Percentiles rank a stretch among this genome's conserved stretches.
These are phyloP conservation scores for Mimumesa dahlbomi DNA, from an alignment of 2,888 invertebrate species.

Conservation along the genomic window DNA sequence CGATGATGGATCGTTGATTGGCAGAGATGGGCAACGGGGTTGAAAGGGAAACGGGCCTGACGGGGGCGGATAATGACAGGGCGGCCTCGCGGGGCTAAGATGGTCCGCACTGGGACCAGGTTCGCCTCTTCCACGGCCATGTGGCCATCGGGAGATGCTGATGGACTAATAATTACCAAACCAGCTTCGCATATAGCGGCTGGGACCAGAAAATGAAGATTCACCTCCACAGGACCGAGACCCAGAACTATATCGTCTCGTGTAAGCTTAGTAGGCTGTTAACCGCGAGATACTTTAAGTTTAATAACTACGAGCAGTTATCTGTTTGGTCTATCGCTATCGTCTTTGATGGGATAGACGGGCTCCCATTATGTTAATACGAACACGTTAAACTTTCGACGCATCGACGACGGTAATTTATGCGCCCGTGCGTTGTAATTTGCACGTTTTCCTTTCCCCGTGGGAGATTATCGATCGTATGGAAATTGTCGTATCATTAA, in stretches of 20 bases:
- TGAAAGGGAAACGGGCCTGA: slow-evolving; percentile 76
- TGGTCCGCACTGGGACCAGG: slow-evolving; percentile 62
- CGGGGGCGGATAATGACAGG: slow-evolving; percentile 80
- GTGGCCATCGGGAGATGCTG: slow-evolving; percentile 77
- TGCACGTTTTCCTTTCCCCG: background rate
- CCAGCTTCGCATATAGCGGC: slow-evolving; percentile 63
- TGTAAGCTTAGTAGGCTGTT: slow-evolving; percentile 17
- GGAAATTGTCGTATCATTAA: too few species aligned
- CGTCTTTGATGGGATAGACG: slow-evolving; percentile 6
- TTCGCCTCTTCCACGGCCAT: slow-evolving; percentile 71
- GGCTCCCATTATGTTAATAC: slow-evolving; percentile 16
- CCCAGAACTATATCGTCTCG: slow-evolving; percentile 41
- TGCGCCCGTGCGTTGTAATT: background rate
- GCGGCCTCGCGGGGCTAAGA: slow-evolving; percentile 73
- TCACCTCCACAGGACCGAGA: slow-evolving; percentile 59
- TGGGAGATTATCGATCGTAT: too few species aligned
- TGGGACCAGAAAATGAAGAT: slow-evolving; percentile 70
- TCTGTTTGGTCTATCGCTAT: slow-evolving; percentile 39
- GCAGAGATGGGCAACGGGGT: slow-evolving; percentile 74
- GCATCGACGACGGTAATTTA: slow-evolving; percentile 10
- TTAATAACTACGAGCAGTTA: slow-evolving; percentile 37
- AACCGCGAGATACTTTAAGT: slow-evolving; percentile 12
- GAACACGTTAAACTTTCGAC: slow-evolving; percentile 9
- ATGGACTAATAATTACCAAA: slow-evolving; percentile 78
- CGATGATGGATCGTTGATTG: slow-evolving; percentile 79